Base-by-base conservation (phyloP, 2,797 vertebrate genomes). In the Chromobotia macracanthus region DNA sequence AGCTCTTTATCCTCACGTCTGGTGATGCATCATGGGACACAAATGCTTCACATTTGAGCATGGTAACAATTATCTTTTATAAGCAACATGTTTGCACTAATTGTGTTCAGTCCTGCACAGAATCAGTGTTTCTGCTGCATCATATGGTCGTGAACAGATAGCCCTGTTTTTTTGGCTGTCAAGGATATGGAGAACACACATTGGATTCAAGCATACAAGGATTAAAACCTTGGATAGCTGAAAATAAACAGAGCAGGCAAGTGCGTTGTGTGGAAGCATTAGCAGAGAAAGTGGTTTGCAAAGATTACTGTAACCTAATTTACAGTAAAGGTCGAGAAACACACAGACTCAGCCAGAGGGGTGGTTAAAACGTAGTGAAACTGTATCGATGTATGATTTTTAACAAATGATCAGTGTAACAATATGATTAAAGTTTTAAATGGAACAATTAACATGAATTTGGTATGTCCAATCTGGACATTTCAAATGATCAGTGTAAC, bases 11-110 rank as follows among this genome's bases (percentile, higher is more conserved):
- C 23, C n/a, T 50, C 1, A 35, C 35, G 65, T 48, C 53, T 64
- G 35, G 28, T 53, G 60, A 64, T 64, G 72, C 25, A 74, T 66
- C 21, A 41, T 28, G 10, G 25, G 16, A 67, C 46, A 46, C 35
- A 46, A 76, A 76, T 58, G 16, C 16, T 56, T 76, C 53, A 68
- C 53, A 18, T 48, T 48, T 25, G 9, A 35, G 38, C 53, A 69
- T 77, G 65, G 75, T 51, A 60, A 60, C 58, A 60, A 60, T 60
- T 60, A 28, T 16, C 58, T 60, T 60, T 60, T 60, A 61, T 25
- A 64, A 35, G 31, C 28, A 23, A 61, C 55, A 23, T 51, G 65
- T 70, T 69, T 77, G 44, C 75, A 68, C 23, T 15, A 38, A 58
- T 58, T 60, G 38, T 60, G 23, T 15, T 60, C 15, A n/a, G 61